A percentile compares a stretch with the other conserved stretches of the same genome.
Evolutionary conservation across 2,113 vertebrate species (phyloP).

Genomic region (Prietella phreatophila): DNA sequence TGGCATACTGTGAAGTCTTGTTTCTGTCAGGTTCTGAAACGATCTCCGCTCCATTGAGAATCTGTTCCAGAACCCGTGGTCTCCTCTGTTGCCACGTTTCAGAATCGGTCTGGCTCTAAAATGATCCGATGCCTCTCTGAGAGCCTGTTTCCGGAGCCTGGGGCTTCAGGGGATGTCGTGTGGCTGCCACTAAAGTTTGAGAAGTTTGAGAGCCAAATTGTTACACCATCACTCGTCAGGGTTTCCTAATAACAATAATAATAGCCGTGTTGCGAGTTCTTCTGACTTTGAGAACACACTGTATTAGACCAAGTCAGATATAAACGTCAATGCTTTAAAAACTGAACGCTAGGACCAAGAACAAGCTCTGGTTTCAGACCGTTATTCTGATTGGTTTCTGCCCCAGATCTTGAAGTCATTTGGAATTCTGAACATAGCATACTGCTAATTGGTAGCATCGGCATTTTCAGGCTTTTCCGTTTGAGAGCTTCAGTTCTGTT

Average conservation of each 20-base stretch:
- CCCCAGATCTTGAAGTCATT: not conserved
- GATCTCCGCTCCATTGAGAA: not conserved
- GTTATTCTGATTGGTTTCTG: not conserved
- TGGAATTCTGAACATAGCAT: not conserved
- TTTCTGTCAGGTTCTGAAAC: not conserved
- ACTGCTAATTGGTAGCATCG: no score
- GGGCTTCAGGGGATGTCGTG: no score
- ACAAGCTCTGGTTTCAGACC: not conserved
- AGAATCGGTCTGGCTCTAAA: conserved; percentile 28
- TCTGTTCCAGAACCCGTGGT: not conserved
- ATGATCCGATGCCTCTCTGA: no score
- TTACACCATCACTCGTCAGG: not conserved
- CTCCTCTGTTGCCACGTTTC: conserved; percentile 29
- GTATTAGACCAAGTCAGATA: not conserved
- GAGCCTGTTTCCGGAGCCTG: no score
- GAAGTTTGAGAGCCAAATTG: not conserved
- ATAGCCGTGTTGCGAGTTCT: not conserved
- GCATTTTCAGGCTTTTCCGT: not conserved
- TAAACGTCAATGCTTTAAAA: not conserved
- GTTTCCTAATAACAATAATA: not conserved
- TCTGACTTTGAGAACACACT: not conserved
- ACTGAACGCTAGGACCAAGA: not conserved
- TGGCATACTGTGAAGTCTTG: conserved; percentile 19
- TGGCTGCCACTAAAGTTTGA: not conserved
- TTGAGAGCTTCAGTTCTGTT: not conserved